phyloP scores from a whole-genome alignment of 2,113 vertebrate species.

The Chionis minor region DNA sequence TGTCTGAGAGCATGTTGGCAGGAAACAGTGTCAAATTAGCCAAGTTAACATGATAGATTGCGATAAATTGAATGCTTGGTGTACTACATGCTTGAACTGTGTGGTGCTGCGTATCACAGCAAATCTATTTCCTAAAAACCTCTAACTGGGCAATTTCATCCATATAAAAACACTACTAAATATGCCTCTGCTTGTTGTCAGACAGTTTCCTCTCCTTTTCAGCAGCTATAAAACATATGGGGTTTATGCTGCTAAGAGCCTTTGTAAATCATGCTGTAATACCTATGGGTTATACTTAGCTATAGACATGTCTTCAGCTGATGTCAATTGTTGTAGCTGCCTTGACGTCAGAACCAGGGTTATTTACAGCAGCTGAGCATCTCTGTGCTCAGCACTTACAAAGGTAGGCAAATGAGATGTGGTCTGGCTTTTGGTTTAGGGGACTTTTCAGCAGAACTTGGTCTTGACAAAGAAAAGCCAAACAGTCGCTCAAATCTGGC shows the following conservation, averaged over 20 bases:
- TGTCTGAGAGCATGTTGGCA: not conserved
- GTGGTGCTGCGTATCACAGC: not conserved
- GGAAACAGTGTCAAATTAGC: conserved; percentile 54
- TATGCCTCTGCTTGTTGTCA: not conserved
- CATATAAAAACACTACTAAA: not conserved
- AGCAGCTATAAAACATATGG: conserved; percentile 28
- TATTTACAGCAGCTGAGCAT: conserved; percentile 25
- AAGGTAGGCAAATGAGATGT: not conserved
- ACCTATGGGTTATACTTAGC: conserved; percentile 3
- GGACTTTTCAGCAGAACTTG: not conserved
- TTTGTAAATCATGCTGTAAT: not conserved
- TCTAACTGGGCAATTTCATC: conserved; percentile 6
- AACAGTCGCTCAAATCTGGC: not conserved
- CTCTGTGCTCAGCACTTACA: not conserved
- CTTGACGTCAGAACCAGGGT: not conserved
- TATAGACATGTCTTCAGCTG: not conserved
- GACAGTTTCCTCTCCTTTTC: not conserved
- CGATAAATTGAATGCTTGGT: conserved; percentile 28
- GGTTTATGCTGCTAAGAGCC: not conserved
- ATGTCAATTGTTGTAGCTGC: conserved; percentile 5
- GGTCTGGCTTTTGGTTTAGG: not conserved
- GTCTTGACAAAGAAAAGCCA: not conserved
- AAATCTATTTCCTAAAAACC: conserved; percentile 5
- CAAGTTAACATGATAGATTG: conserved; percentile 50
- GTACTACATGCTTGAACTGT: not conserved